phyloP scores from a whole-genome alignment of 2,888 invertebrate species.

The Sinentomon sp. region DNA sequence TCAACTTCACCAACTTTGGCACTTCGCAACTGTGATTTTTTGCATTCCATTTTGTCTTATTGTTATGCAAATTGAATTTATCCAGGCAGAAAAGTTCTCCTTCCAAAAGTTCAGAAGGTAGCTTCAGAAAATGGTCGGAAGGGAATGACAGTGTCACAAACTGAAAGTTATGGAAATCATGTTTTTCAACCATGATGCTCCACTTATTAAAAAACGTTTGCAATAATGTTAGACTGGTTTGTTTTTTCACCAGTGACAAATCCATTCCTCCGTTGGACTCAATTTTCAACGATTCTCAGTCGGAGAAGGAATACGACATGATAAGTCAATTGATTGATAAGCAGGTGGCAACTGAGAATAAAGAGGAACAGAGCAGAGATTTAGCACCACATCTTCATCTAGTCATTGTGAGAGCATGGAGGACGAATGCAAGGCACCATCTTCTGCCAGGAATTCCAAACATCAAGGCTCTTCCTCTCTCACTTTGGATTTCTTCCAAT shows the following conservation, averaged over 20 bases:
- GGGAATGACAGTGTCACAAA: not conserved
- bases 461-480: slow-evolving; percentile 73
- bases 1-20: too few species aligned
- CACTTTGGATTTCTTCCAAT: slow-evolving; percentile 66
- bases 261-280: slow-evolving; percentile 69
- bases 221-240: too few species aligned
- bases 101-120: slow-evolving; percentile 2
- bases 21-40: too few species aligned
- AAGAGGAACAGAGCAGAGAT: too few species aligned
- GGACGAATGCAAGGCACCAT: slow-evolving; percentile 11
- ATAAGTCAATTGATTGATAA: slow-evolving; percentile 41
- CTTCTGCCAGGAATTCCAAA: slow-evolving; percentile 81
- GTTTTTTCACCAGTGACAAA: slow-evolving; percentile 46
- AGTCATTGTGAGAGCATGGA: slow-evolving; percentile 17
- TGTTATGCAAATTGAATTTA: too few species aligned
- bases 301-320: slow-evolving; percentile 30
- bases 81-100: too few species aligned
- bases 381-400: slow-evolving; percentile 2
- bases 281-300: slow-evolving; percentile 30
- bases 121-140: not conserved
- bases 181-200: too few species aligned
- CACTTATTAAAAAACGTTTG: too few species aligned
- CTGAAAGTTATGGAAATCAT: not conserved
- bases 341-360: too few species aligned
- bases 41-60: too few species aligned